phyloP scores from a whole-genome alignment of 1,140 invertebrate genomes.

The Dinoponera quadriceps region DNA sequence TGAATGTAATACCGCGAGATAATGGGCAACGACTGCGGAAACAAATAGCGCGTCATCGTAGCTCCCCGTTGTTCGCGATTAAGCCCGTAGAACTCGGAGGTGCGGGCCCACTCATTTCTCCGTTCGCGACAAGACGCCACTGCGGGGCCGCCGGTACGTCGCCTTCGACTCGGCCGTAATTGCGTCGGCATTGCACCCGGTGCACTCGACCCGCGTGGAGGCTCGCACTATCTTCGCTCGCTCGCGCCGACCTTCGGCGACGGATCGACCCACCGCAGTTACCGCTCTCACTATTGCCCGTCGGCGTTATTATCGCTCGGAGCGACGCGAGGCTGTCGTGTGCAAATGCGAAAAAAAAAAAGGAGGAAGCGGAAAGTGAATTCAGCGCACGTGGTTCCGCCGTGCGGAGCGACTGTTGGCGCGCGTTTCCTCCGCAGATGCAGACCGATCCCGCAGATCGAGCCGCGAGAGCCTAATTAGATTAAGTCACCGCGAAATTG shows the following conservation, averaged over 20 bases:
- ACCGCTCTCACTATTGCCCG: constrained; percentile 1
- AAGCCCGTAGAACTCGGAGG: not conserved
- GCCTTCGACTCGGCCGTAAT: constrained; percentile 58
- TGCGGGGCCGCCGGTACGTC: constrained; percentile 14
- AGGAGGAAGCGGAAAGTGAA: not conserved
- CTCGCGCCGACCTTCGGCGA: constrained; percentile 27
- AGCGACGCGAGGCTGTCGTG: not conserved
- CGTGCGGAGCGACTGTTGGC: too few relatives aligned
- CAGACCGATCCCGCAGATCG: too few relatives aligned
- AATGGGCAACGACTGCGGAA: not conserved
- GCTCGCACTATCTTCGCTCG: constrained; percentile 27
- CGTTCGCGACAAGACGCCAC: constrained; percentile 15
- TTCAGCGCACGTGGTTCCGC: too few relatives aligned
- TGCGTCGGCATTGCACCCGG: constrained; percentile 49
- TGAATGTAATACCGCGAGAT: not conserved
- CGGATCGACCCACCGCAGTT: constrained; percentile 15
- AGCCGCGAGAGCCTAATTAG: not conserved
- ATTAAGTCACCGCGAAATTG: not conserved
- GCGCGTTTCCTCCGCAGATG: too few relatives aligned
- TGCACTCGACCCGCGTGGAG: constrained; percentile 26
- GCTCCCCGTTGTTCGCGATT: not conserved
- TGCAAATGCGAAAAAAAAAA: not conserved
- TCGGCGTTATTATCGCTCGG: constrained; percentile 4
- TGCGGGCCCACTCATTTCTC: not conserved
- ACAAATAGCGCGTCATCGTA: not conserved